Conservation (phyloP, 2,797 vertebrate genomes). For the Pteronotus mesoamericanus region DNA sequence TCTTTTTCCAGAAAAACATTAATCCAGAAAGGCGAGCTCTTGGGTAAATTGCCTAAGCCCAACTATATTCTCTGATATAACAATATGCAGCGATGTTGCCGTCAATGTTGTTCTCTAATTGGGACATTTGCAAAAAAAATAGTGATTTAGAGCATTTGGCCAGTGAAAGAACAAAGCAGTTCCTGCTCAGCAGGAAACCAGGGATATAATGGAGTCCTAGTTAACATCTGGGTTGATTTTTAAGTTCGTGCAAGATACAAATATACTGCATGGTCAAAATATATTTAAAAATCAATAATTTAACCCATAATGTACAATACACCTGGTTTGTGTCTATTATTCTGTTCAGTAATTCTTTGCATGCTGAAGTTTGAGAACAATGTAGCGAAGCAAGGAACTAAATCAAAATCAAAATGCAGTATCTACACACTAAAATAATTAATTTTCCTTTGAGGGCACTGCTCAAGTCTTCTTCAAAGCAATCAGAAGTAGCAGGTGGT, state of each 20-base stretch:
- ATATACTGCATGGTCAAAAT: neutral
- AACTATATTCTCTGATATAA: slow-evolving; percentile 2
- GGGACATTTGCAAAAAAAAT: neutral
- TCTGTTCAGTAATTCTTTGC: neutral
- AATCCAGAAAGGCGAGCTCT: neutral
- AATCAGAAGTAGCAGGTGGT: neutral
- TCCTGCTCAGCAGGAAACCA: neutral
- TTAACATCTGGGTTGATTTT: neutral
- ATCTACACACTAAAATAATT: neutral
- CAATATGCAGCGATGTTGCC: neutral
- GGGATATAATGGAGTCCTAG: neutral
- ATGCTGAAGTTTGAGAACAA: neutral
- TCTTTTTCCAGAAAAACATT: slow-evolving; percentile 13
- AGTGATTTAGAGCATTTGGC: neutral
- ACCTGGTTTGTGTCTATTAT: neutral
- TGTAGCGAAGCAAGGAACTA: neutral
- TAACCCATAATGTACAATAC: neutral
- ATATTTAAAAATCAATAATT: neutral
- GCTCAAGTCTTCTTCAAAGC: neutral
- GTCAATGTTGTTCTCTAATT: neutral
- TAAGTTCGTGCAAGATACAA: neutral
- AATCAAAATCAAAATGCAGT: neutral
- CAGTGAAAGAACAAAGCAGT: neutral
- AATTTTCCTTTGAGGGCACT: neutral
- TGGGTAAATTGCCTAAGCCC: neutral